A percentile compares a stretch with the other conserved stretches of the same genome.
Evolutionary conservation across 2,888 invertebrate species (phyloP).

Genomic region (Platycheirus albimanus): DNA sequence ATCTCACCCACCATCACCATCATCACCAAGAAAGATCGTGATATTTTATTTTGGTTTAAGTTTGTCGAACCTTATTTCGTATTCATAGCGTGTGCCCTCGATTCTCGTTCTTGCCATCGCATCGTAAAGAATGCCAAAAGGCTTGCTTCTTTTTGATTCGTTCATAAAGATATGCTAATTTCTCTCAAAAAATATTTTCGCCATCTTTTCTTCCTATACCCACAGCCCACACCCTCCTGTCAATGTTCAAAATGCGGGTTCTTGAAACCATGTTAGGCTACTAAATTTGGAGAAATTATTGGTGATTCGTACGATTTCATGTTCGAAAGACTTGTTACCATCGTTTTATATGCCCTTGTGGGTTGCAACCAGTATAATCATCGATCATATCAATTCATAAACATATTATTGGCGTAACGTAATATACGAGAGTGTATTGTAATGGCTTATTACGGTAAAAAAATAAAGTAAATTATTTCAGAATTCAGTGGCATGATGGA

Average conservation of each 20-base stretch:
- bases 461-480: conserved; percentile 23
- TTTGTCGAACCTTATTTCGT: conserved; percentile 70
- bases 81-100: conserved; percentile 62
- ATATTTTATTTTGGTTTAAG: conserved; percentile 26
- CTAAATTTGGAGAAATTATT: conserved; percentile 41
- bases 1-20: conserved; percentile 27
- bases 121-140: conserved; percentile 55
- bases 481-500: conserved; percentile 35
- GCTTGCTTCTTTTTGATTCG: conserved; percentile 18
- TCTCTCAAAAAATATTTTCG: conserved; percentile 34
- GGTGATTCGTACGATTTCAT: background rate
- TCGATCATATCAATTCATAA: conserved; percentile 26
- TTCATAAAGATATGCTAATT: conserved; percentile 54
- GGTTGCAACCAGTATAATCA: conserved; percentile 4
- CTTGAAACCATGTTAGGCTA: conserved; percentile 9
- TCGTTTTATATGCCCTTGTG: conserved; percentile 13
- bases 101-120: conserved; percentile 34
- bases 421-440: no score
- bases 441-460: conserved; percentile 40
- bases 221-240: background rate
- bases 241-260: background rate
- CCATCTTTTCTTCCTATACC: conserved; percentile 1
- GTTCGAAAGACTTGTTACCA: conserved; percentile 14
- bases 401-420: conserved; percentile 8
- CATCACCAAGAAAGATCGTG: conserved; percentile 21